A percentile compares a stretch with the other conserved stretches of the same genome.
These are phyloP conservation scores for Plutomurus gul DNA, from an alignment of 1,140 invertebrate genomes.

Conservation along the genomic window DNA sequence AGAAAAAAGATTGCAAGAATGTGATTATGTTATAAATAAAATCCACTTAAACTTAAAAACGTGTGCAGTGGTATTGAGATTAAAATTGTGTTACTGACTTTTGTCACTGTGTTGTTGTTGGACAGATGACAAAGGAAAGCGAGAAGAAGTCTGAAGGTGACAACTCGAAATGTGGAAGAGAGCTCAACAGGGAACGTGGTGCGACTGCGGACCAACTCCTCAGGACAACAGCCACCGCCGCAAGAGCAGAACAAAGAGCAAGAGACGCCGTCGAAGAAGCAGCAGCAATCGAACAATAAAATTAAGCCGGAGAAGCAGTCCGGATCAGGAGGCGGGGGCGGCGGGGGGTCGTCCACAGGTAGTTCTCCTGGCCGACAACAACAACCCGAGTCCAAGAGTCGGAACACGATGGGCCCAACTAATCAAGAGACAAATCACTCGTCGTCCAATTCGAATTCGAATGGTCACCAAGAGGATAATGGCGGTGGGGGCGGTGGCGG, in stretches of 20 bases:
- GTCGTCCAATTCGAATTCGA: constrained; percentile 32
- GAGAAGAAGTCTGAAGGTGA: constrained; percentile 49
- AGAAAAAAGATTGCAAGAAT: no score
- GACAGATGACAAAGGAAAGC: constrained; percentile 54
- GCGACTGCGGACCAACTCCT: constrained; percentile 26
- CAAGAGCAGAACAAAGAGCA: not conserved
- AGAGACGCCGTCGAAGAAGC: not conserved
- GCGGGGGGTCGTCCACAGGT: not conserved
- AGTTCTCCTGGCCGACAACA: not conserved
- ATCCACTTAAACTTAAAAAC: no score
- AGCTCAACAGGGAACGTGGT: constrained; percentile 8
- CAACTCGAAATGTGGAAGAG: constrained; percentile 42
- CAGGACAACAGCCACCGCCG: not conserved
- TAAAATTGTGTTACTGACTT: no score
- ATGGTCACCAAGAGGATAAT: constrained; percentile 50
- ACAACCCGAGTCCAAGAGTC: not conserved
- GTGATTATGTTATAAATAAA: no score
- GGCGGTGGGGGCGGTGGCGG: not conserved
- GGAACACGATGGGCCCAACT: not conserved
- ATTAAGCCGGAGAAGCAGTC: constrained; percentile 6
- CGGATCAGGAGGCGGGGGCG: not conserved
- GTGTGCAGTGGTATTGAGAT: no score
- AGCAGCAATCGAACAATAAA: constrained; percentile 11
- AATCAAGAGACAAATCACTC: no score
- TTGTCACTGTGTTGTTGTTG: not conserved